phyloP scores from a whole-genome alignment of 2,888 invertebrate species.

The Crossocerus cetratus region DNA sequence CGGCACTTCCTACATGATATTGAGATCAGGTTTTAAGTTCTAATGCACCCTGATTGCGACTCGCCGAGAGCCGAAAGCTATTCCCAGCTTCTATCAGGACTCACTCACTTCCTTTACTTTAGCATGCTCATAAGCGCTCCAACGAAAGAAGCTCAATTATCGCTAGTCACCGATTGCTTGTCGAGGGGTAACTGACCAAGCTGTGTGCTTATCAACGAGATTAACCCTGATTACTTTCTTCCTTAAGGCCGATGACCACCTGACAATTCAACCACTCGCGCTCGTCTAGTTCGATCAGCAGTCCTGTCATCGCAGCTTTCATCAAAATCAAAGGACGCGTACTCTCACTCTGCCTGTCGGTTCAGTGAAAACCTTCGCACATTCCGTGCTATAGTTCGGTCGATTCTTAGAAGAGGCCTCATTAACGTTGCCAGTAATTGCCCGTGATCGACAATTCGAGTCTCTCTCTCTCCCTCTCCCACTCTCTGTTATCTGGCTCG shows the following conservation, averaged over 20 bases:
- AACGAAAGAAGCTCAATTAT: too few relatives aligned
- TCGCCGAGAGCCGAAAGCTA: slow-evolving; percentile 13
- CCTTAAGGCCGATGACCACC: background rate
- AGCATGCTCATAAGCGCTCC: too few relatives aligned
- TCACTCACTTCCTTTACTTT: too few relatives aligned
- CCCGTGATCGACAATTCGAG: slow-evolving; percentile 48
- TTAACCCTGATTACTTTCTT: background rate
- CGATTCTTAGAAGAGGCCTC: too few relatives aligned
- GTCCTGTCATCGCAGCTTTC: too few relatives aligned
- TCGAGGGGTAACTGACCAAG: background rate
- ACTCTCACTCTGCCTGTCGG: too few relatives aligned
- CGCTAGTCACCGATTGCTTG: too few relatives aligned
- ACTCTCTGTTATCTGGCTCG: slow-evolving; percentile 54
- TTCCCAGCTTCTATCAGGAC: background rate
- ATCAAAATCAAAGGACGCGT: too few relatives aligned
- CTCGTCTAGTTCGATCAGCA: background rate
- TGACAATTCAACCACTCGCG: background rate
- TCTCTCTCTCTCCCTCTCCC: too few relatives aligned
- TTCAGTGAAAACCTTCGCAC: too few relatives aligned
- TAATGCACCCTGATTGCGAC: slow-evolving; percentile 45
- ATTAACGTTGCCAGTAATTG: slow-evolving; percentile 47
- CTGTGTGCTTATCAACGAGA: background rate
- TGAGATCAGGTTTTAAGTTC: slow-evolving; percentile 57
- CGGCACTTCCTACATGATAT: slow-evolving; percentile 58
- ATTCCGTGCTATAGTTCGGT: too few relatives aligned